Evolutionary conservation across 1,140 invertebrate genomes (phyloP), one percentile per base, ranked within the genome.

Genomic region (Steinernema feltiae): DNA sequence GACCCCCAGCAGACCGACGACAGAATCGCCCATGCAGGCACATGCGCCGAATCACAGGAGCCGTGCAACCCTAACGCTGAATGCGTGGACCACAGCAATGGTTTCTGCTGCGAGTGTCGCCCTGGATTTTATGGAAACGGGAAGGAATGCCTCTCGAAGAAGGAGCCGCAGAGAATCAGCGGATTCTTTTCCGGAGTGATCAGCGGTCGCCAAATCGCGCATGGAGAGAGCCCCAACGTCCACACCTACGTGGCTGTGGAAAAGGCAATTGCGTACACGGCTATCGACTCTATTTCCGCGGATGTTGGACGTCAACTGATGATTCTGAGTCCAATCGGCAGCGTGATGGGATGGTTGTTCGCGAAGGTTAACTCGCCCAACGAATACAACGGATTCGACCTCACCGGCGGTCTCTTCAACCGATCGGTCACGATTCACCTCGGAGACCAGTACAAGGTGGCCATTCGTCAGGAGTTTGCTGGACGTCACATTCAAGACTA

Each of bases 191-290:
- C 89, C 72, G 93, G 94, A 12, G 89, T 84, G 71, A 86, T 98
- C 0, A 97, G 97, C 84, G 91, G 91, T 24, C 86, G 91, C 30
- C 86, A 89, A 21, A 88, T 95, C 7, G 24, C 2, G 7, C 53
- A 63, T 21, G 53, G 35, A 1, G 89, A 91, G 15, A 90, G 92
- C 35, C 89, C 92, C n/a, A 92, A 94, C 85, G 88, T 97, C 70
- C 94, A 97, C 87, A 92, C 93, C 0, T 98, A 96, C 86, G 91
- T 97, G 0, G 92, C 95, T 1, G 92, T 93, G 1, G 89, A 90
- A 17, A 94, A 97, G 84, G 93, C 93, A 1, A 89, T 94, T 75
- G 91, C 92, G 0, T 98, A 97, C 84, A 96, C 93, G 0, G 94
- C 94, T 3, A 89, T 97, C 21, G 93, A 93, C 1, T 90, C 91